Percentiles rank a stretch among this genome's conserved stretches.
Evolutionary conservation across 2,113 vertebrate species (phyloP).

Genomic region (Anseranas semipalmata): DNA sequence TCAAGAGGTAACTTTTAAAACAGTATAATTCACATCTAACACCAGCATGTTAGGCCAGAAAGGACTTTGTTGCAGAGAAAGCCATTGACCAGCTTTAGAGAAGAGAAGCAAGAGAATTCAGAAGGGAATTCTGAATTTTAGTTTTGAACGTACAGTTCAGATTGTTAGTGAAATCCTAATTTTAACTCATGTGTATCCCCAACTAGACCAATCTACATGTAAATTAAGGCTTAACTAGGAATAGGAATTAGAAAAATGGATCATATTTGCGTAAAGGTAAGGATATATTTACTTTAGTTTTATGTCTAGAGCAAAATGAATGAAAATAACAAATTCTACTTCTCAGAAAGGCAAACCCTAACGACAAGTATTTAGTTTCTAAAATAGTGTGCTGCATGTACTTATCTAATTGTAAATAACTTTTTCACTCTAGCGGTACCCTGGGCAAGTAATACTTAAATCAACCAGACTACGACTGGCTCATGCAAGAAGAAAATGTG

Average conservation of each 20-base stretch:
- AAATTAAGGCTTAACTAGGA: not conserved
- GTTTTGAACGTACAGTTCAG: not conserved
- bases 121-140: not conserved
- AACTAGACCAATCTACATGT: not conserved
- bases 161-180: not conserved
- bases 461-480: slow-evolving; percentile 86
- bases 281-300: not conserved
- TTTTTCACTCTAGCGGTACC: slow-evolving; percentile 82
- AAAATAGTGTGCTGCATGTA: not conserved
- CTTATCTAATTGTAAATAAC: not conserved
- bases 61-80: not conserved
- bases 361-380: not conserved
- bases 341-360: not conserved
- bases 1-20: not conserved
- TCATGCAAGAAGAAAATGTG: slow-evolving; percentile 78
- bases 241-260: not conserved
- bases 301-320: not conserved
- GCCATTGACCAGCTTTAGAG: not conserved
- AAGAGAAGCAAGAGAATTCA: not conserved
- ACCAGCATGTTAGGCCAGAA: not conserved
- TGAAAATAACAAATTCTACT: not conserved
- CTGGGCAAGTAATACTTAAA: slow-evolving; percentile 95
- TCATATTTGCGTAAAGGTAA: not conserved
- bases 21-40: not conserved
- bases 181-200: not conserved